Percentiles rank a stretch among this genome's conserved stretches.
Conservation (phyloP, 2,113 vertebrate species). For the Pachypanchax playfairii region DNA sequence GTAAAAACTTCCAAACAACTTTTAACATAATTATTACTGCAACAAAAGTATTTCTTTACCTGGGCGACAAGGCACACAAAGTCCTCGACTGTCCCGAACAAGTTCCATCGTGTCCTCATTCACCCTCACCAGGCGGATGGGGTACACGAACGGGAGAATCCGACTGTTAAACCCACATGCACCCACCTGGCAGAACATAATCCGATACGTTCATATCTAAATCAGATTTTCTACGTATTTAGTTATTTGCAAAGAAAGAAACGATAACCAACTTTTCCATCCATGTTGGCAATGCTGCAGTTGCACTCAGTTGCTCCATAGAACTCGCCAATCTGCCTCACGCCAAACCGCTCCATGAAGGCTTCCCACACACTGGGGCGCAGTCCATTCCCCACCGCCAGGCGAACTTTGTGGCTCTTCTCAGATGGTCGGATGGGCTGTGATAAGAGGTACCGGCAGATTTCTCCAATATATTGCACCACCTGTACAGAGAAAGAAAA, state of each 20-base stretch:
- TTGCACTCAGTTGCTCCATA: conserved; percentile 95
- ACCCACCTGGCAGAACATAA: conserved; percentile 77
- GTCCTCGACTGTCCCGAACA: conserved; percentile 81
- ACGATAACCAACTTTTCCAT: conserved; percentile 84
- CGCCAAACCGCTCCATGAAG: conserved; percentile 84
- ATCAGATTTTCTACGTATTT: not conserved
- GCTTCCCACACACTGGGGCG: conserved; percentile 91
- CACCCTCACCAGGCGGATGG: conserved; percentile 88
- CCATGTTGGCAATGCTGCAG: conserved; percentile 94
- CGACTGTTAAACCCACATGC: conserved; percentile 92
- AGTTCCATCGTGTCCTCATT: conserved; percentile 89
- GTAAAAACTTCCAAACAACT: not conserved
- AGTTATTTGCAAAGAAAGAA: not conserved
- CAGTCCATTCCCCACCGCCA: conserved; percentile 90
- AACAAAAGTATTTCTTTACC: conserved; percentile 72
- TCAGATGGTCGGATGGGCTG: conserved; percentile 85
- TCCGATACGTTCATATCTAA: not conserved
- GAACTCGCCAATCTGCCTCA: conserved; percentile 90
- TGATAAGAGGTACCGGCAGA: conserved; percentile 90
- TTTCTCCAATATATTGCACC: conserved; percentile 94
- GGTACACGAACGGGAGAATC: conserved; percentile 87
- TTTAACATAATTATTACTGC: not conserved
- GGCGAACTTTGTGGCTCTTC: conserved; percentile 82
- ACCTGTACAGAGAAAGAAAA: conserved; percentile 72
- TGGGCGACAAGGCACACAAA: conserved; percentile 85